phyloP scores from a whole-genome alignment of 1,140 invertebrate species.

The Orussus abietinus region DNA sequence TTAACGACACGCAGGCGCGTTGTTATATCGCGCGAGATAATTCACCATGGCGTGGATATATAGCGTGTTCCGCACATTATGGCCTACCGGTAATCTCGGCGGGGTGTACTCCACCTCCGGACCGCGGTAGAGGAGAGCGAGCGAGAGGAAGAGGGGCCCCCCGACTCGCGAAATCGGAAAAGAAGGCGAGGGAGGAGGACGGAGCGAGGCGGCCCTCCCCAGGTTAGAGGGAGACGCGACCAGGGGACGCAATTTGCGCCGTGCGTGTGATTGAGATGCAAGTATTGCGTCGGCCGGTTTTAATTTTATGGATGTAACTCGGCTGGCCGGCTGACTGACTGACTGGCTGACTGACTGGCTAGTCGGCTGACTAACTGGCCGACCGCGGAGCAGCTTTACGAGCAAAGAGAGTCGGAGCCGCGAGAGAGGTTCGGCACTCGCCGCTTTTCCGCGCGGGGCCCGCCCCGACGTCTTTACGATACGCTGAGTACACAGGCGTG shows the following conservation, averaged over 20 bases:
- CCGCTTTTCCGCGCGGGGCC: no score
- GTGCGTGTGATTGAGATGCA: conserved; percentile 1
- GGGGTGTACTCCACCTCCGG: no score
- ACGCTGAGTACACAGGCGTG: no score
- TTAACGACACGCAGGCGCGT: background rate
- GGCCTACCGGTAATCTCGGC: no score
- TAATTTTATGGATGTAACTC: conserved; percentile 1
- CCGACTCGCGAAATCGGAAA: background rate
- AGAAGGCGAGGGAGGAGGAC: background rate
- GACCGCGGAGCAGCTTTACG: no score
- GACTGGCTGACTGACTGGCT: no score
- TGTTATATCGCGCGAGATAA: background rate
- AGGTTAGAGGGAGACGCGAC: background rate
- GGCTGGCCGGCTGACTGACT: background rate
- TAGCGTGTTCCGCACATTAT: background rate
- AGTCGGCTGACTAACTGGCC: background rate
- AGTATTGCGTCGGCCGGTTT: conserved; percentile 1
- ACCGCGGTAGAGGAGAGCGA: background rate
- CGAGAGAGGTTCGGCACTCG: no score
- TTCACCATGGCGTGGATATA: background rate
- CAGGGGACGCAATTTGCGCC: background rate
- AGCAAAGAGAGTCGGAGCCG: no score
- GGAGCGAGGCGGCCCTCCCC: background rate
- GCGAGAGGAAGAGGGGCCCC: background rate
- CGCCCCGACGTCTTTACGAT: no score